phyloP scores from a whole-genome alignment of 1,140 invertebrate genomes.

The Phenacoccus solenopsis region DNA sequence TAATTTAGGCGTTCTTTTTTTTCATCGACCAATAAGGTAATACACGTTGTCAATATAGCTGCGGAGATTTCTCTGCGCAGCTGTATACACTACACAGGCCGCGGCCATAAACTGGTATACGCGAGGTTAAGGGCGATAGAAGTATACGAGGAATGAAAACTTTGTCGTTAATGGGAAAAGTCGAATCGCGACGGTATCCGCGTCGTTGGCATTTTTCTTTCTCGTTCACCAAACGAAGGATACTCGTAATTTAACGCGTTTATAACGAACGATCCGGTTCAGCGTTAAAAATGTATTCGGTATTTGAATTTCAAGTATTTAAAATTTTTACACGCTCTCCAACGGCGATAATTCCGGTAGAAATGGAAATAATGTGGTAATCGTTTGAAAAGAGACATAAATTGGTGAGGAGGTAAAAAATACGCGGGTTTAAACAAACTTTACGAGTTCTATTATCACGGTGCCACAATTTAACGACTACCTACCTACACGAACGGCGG shows the following conservation, averaged over 20 bases:
- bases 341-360: constrained; percentile 6
- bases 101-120: too few relatives aligned
- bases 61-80: too few relatives aligned
- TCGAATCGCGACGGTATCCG: neutral
- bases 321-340: constrained; percentile 16
- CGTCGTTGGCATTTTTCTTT: neutral
- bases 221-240: too few relatives aligned
- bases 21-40: too few relatives aligned
- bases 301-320: constrained; percentile 14
- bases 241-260: too few relatives aligned
- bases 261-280: constrained; percentile 5
- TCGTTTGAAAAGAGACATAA: constrained; percentile 9
- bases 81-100: too few relatives aligned
- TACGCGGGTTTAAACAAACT: neutral
- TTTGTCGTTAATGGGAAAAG: neutral
- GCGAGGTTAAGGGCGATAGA: too few relatives aligned
- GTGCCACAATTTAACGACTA: neutral
- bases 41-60: too few relatives aligned
- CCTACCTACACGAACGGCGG: neutral
- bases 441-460: neutral
- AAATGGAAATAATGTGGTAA: constrained; percentile 9
- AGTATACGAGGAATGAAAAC: neutral
- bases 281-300: neutral
- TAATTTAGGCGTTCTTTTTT: too few relatives aligned
- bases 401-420: neutral